Conservation (phyloP, 2,888 invertebrate species). For the Eristalinus aeneus region DNA sequence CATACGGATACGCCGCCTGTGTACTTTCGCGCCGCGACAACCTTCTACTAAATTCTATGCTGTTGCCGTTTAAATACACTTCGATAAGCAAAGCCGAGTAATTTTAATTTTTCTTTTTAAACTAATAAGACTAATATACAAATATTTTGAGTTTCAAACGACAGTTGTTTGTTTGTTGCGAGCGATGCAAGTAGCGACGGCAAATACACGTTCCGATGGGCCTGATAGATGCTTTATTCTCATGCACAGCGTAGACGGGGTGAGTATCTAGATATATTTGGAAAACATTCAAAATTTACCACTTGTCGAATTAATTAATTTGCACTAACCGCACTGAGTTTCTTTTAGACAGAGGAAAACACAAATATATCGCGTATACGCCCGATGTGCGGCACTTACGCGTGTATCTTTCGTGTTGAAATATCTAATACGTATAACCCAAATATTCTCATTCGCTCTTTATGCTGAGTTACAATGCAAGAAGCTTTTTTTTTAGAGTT, state of each 20-base stretch:
- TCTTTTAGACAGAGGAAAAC: not conserved
- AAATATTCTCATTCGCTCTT: conserved; percentile 63
- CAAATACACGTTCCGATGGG: conserved; percentile 40
- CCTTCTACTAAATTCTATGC: not conserved
- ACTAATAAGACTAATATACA: conserved; percentile 30
- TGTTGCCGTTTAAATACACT: conserved; percentile 47
- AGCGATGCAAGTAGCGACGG: conserved; percentile 50
- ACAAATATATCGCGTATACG: conserved; percentile 64
- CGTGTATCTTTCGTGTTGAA: conserved; percentile 50
- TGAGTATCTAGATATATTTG: conserved; percentile 46
- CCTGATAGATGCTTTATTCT: conserved; percentile 2
- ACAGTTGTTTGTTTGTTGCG: not conserved
- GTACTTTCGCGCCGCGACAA: not conserved
- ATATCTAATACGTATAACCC: conserved; percentile 59
- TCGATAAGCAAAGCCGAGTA: conserved; percentile 50
- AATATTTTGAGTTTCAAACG: not conserved
- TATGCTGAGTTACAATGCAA: conserved; percentile 16
- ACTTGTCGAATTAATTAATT: conserved; percentile 5
- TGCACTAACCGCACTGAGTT: not conserved
- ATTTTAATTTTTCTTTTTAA: no score
- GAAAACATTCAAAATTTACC: not conserved
- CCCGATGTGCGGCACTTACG: conserved; percentile 59
- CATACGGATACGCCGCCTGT: not conserved
- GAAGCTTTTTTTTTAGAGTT: not conserved
- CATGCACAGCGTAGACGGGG: not conserved